phyloP scores from a whole-genome alignment of 2,888 invertebrate species.

The Lasiommata megera region DNA sequence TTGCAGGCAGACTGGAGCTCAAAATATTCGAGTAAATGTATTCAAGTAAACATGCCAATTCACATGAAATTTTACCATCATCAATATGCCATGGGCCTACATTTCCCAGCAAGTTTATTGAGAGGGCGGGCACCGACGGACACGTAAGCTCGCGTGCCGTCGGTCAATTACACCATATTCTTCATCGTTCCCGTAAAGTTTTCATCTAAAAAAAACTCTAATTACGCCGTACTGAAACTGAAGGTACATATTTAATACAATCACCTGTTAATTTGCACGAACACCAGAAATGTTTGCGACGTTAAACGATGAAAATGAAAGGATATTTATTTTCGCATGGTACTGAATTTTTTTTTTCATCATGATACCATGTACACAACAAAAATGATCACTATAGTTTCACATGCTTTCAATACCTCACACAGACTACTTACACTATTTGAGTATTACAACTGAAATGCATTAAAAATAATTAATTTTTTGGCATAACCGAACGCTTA shows the following conservation, averaged over 20 bases:
- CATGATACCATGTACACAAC: no score
- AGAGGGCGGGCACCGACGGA: slow-evolving; percentile 43
- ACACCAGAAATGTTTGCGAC: neutral
- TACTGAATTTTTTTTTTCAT: neutral
- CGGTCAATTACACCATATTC: slow-evolving; percentile 55
- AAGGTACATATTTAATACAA: slow-evolving; percentile 34
- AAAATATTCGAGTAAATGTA: slow-evolving; percentile 1
- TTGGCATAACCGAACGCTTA: no score
- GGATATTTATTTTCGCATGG: neutral
- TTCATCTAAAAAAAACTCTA: slow-evolving; percentile 49
- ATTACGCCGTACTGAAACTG: slow-evolving; percentile 44
- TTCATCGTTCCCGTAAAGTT: slow-evolving; percentile 49
- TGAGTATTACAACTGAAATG: no score
- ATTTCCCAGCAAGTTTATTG: slow-evolving; percentile 23
- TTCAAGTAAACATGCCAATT: slow-evolving; percentile 14
- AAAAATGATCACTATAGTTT: no score
- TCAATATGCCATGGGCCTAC: slow-evolving; percentile 23
- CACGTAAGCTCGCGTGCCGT: slow-evolving; percentile 74
- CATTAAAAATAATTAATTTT: no score
- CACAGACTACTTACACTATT: no score
- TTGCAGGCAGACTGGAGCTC: neutral
- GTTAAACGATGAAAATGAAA: neutral
- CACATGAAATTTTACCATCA: slow-evolving; percentile 14
- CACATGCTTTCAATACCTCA: no score
- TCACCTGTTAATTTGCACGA: slow-evolving; percentile 27